Percentiles rank a stretch among this genome's conserved stretches.
These are phyloP conservation scores for Labeo catla DNA, from an alignment of 2,113 vertebrate genomes.

Conservation along the genomic window DNA sequence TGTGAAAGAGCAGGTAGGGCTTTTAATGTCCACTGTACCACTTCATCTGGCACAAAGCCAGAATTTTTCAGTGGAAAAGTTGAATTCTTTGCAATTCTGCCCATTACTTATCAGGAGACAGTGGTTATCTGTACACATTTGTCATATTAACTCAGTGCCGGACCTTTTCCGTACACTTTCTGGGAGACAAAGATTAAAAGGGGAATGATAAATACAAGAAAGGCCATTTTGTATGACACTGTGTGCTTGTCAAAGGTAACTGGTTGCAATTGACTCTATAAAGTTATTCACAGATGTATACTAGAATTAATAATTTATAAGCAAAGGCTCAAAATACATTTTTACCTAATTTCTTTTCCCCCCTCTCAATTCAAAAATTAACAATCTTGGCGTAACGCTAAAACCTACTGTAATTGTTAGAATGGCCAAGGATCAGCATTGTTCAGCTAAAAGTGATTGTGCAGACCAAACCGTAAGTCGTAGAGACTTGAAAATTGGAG, in stretches of 20 bases:
- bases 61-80: not conserved
- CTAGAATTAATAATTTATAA: not conserved
- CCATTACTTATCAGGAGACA: constrained; percentile 19
- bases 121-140: constrained; percentile 33
- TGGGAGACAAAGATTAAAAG: constrained; percentile 40
- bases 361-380: not conserved
- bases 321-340: not conserved
- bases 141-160: constrained; percentile 50
- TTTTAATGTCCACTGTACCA: not conserved
- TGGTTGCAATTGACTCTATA: not conserved
- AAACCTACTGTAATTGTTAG: too few species aligned
- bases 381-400: too few species aligned
- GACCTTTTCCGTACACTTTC: constrained; percentile 24
- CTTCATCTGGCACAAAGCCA: not conserved
- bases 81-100: not conserved
- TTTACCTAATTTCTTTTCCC: not conserved
- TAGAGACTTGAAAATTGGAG: too few species aligned
- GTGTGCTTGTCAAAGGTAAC: not conserved
- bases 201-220: constrained; percentile 31
- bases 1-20: constrained; percentile 95
- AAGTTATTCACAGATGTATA: not conserved
- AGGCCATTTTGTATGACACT: constrained; percentile 15
- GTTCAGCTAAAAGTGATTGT: too few species aligned
- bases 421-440: too few species aligned
- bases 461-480: too few species aligned